Base-by-base conservation (phyloP, 2,888 invertebrate genomes). In the Amblyjoppa fuscipennis region DNA sequence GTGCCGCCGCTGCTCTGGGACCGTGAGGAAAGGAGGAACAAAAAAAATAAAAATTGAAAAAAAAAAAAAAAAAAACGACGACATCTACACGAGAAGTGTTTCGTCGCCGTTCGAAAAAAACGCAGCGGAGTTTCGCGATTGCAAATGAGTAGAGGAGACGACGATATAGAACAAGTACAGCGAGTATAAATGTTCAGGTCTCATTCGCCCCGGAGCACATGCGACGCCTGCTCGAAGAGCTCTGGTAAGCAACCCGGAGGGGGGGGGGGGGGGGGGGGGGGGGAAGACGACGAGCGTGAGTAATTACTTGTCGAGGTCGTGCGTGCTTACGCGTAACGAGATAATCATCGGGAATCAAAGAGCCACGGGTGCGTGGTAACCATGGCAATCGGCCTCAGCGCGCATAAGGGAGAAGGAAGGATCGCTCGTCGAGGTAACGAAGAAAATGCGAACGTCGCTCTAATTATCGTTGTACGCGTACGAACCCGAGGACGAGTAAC, bases 81-180 rank as follows among this genome's bases (percentile, higher is more conserved):
- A 61, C 6, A 74, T 25, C 41, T 11, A 41, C 9, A 74, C n/a
- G 31, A 64, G 31, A 70, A 38, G 74, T 53, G 61, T 70, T 41
- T 75, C 64, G 73, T 66, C 61, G 79, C 59, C 56, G 76, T 73
- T 83, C 73, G 80, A 82, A 5, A 45, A 38, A 31, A 13, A 34
- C 20, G 9, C 11, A 3, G 56, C 34, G n/a, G 53, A 0, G 89
- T 89, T 88, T 90, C 86, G 89, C 88, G 89, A 90, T 91, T 90
- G 88, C 88, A 89, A 91, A 90, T 88, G 89, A 89, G 89, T 89
- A 86, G 31, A 76, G 70, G 56, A 76, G 51, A 82, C 25, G 56
- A 41, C 45, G 41, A n/a, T 41, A 41, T 5, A 25, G 31, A 49
- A 38, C 11, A 20, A 71, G n/a, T 61, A 28, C 49, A 41, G 28